A percentile compares a stretch with the other conserved stretches of the same genome.
phyloP scores from a whole-genome alignment of 2,113 vertebrate genomes.

The Lipophrys pholis region DNA sequence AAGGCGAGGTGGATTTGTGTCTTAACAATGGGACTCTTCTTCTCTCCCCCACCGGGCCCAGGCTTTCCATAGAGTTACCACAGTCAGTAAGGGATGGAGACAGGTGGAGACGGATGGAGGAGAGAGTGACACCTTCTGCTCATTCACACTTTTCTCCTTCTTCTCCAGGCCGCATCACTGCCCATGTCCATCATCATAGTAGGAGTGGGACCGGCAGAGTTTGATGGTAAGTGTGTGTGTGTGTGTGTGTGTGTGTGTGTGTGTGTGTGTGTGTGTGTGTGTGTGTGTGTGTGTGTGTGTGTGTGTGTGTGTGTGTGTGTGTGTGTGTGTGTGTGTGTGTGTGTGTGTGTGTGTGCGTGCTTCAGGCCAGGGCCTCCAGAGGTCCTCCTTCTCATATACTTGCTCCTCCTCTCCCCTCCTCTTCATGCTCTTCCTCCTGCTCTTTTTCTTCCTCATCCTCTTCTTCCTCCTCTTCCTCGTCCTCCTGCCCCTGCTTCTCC shows the following conservation, averaged over 20 bases:
- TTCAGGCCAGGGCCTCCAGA: no score
- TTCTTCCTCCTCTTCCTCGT: constrained; percentile 44
- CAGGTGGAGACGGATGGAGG: no score
- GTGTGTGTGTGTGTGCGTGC: no score
- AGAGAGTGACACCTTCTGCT: no score
- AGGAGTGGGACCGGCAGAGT: constrained; percentile 96
- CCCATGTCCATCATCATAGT: constrained; percentile 99
- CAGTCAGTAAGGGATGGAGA: no score
- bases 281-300: no score
- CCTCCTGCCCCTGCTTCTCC: constrained; percentile 48
- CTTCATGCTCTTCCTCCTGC: constrained; percentile 12
- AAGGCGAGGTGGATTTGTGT: constrained; percentile 31
- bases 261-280: constrained; percentile 23
- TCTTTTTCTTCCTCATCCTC: constrained; percentile 58
- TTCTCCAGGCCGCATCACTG: constrained; percentile 90
- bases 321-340: no score
- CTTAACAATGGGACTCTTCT: constrained; percentile 15
- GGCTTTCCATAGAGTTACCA: constrained; percentile 25
- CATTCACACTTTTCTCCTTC: background rate
- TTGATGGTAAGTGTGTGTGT: constrained; percentile 87
- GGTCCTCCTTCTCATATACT: no score
- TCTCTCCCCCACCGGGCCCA: no score
- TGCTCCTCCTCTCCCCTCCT: constrained; percentile 8
- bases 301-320: no score
- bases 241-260: constrained; percentile 1